Evolutionary conservation across 2,797 vertebrate genomes (phyloP), one percentile per base, ranked within the genome.

Genomic region (Falco naumanni): DNA sequence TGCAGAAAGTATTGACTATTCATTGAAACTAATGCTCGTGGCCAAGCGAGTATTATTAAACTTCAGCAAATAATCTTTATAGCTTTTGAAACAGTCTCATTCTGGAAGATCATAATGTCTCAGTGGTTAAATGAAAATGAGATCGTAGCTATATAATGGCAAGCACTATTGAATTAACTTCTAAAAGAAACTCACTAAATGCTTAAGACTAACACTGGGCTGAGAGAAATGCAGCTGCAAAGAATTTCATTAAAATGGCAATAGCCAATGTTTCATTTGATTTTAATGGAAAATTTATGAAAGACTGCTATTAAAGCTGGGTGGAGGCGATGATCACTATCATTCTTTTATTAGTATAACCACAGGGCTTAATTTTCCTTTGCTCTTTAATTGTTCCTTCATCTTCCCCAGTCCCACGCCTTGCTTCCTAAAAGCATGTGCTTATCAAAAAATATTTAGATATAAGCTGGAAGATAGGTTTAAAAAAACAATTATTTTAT

Each of bases 221-320:
- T 87, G 81, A 80, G 54, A 88, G 60, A 91, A 93, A 91, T 5
- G 8, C 68, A 94, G 65, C 57, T 48, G 68, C 57, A 87, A 93
- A 95, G 53, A 77, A 88, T 72, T 76, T 86, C 14, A 76, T 91
- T 91, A 79, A 87, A 89, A 77, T 68, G 39, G 26, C 14, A 68
- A 18, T 84, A 25, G 8, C 94, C 22, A 88, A 34, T 60, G 33
- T 94, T 90, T 95, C 17, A 57, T 95, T 91, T 78, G 16, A 74
- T 91, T 86, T 91, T 91, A 92, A 86, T 59, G 60, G 70, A 91
- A 94, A 86, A 83, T 88, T 70, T 92, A 86, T 80, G 71, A 93
- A 74, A 93, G 39, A 43, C 50, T 70, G 43, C 34, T 82, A 51
- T 90, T 93, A 84, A 87, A 48, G 29, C 39, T 93, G 61, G 47